phyloP scores from a whole-genome alignment of 1,140 invertebrate genomes.

The Tetraneura akinire region DNA sequence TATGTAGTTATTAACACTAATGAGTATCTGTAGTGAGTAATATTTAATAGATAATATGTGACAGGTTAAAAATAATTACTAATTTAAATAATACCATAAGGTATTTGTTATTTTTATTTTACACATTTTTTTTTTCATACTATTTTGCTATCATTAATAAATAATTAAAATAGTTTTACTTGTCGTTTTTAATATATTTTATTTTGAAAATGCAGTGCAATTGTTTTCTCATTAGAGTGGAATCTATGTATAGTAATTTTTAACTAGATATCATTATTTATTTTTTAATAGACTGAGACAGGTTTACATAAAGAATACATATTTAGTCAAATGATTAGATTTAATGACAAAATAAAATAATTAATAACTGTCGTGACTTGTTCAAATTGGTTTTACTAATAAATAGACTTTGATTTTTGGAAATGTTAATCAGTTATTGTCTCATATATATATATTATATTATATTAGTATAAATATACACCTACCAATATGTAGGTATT shows the following conservation, averaged over 20 bases:
- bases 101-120: background rate
- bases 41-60: too few species aligned
- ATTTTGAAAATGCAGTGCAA: background rate
- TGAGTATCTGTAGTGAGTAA: too few species aligned
- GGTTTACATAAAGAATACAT: constrained; percentile 20
- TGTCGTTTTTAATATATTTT: background rate
- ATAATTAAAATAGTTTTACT: constrained; percentile 3
- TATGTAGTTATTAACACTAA: too few species aligned
- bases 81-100: background rate
- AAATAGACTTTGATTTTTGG: constrained; percentile 26
- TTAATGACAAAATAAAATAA: constrained; percentile 34
- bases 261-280: background rate
- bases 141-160: background rate
- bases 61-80: background rate
- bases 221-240: constrained; percentile 24
- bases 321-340: constrained; percentile 29
- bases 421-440: constrained; percentile 20
- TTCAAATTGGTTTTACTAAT: constrained; percentile 5
- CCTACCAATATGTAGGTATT: too few species aligned
- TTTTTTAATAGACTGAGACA: background rate
- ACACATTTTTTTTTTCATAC: too few species aligned
- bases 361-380: constrained; percentile 42
- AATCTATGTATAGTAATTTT: background rate
- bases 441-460: too few species aligned
- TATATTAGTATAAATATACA: too few species aligned